These are phyloP conservation scores for Drosophila merina DNA, from an alignment of 2,888 invertebrate species.

Conservation along the genomic window DNA sequence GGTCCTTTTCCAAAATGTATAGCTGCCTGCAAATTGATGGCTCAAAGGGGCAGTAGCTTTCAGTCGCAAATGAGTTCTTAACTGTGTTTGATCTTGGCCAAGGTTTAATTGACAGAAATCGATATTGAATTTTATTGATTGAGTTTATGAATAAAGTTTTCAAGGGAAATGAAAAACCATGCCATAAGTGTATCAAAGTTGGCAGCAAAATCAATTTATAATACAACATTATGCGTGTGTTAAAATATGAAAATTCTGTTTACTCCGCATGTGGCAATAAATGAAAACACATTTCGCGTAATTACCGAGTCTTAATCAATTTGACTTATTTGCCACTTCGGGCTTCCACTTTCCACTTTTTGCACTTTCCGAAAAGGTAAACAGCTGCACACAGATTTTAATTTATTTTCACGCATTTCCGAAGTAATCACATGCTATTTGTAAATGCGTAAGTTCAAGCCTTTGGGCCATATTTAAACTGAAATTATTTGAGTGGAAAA, in stretches of 20 bases:
- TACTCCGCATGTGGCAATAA: constrained; percentile 15
- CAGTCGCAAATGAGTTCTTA: constrained; percentile 62
- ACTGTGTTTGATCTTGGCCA: constrained; percentile 68
- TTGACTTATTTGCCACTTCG: constrained; percentile 18
- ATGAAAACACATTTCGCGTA: constrained; percentile 27
- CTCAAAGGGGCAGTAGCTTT: constrained; percentile 33
- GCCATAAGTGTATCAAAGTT: not conserved
- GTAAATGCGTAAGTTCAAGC: constrained; percentile 22
- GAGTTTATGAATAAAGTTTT: not conserved
- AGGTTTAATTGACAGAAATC: not conserved
- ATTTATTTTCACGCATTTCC: constrained; percentile 29
- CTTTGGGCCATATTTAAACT: constrained; percentile 4
- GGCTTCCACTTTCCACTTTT: not conserved
- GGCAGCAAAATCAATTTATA: not conserved
- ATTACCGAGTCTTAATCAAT: constrained; percentile 36
- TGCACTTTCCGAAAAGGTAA: constrained; percentile 22
- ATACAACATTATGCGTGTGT: not conserved
- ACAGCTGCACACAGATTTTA: constrained; percentile 12
- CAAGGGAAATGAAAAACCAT: not conserved
- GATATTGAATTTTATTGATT: not conserved
- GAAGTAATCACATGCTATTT: constrained; percentile 47
- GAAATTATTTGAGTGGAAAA: constrained; percentile 24
- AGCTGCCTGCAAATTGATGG: constrained; percentile 19
- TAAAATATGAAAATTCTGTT: constrained; percentile 26
- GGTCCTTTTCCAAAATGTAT: constrained; percentile 25